These are phyloP conservation scores for Pomatostomus ruficeps DNA, from an alignment of 2,113 vertebrate species.

Conservation along the genomic window DNA sequence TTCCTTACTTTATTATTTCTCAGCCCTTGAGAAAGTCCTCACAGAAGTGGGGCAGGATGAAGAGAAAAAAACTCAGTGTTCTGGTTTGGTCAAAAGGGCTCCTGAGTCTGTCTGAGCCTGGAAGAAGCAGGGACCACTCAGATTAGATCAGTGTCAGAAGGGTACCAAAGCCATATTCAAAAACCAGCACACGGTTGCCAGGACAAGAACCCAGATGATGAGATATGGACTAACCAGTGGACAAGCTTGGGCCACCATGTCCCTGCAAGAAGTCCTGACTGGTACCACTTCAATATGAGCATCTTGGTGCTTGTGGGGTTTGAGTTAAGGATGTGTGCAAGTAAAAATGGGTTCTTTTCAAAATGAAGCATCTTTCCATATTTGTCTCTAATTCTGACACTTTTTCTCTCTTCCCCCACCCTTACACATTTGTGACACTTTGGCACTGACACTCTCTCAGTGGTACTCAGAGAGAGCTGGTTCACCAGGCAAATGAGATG, in stretches of 20 bases:
- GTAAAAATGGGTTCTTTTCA: not conserved
- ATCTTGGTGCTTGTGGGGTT: not conserved
- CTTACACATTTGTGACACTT: not conserved
- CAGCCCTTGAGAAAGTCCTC: not conserved
- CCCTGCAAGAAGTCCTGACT: not conserved
- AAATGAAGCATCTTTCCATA: not conserved
- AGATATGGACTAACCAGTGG: not conserved
- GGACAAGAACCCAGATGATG: not conserved
- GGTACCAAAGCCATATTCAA: not conserved
- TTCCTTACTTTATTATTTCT: not conserved
- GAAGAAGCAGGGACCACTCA: too few relatives aligned
- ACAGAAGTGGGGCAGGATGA: not conserved
- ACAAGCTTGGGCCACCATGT: not conserved
- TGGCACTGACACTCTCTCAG: not conserved
- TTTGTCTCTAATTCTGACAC: not conserved
- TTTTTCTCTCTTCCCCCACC: not conserved
- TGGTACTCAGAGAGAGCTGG: not conserved
- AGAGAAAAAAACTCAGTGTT: not conserved
- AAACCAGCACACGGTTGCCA: not conserved
- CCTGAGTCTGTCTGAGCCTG: too few relatives aligned
- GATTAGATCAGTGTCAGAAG: not conserved
- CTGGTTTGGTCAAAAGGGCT: too few relatives aligned
- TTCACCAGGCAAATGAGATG: not conserved
- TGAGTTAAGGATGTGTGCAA: not conserved
- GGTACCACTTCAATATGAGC: not conserved